Evolutionary conservation across 2,888 invertebrate species (phyloP), one percentile per base, ranked within the genome.

Genomic region (Morpho deidamia): DNA sequence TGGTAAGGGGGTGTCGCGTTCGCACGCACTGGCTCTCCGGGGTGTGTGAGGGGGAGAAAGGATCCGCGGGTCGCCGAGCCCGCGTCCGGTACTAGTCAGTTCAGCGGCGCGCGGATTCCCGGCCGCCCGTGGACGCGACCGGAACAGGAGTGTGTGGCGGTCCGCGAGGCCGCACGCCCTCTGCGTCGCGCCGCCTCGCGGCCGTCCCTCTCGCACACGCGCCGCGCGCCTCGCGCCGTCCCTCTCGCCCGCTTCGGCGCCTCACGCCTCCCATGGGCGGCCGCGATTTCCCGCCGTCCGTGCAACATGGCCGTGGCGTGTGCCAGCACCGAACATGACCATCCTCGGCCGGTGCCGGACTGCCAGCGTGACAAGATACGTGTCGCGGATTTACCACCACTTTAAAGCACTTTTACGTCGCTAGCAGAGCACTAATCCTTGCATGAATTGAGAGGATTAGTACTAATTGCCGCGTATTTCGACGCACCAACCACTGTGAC

Each of bases 121-220:
- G 82, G 86, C 83, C 83, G 87, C 88, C 85, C 83, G 82, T 86
- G 83, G 84, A 82, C 88, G 85, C 90, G 87, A 87, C 86, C 90
- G 88, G 87, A 84, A 82, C 83, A 79, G 83, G 83, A 84, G 88
- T 87, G 87, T 82, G 84, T 86, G 83, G 81, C 87, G 79, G 81
- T 68, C 74, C 72, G 80, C 74, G 76, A 76, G 86, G 78, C 86
- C 86, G 76, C 71, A 87, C 90, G 90, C 90, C 89, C 89, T 90
- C 89, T 78, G 86, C 86, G 83, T 82, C 88, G 88, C 91, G 90
- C 91, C 91, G 91, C 91, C 91, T 91, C 90, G 65, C 79, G 11
- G 38, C 67, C 68, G 66, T 84, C 85, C 78, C 82, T 59, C 75
- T 86, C 79, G 60, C 70, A 60, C 83, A 7, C 56, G 59, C 67